Evolutionary conservation across 2,888 invertebrate species (phyloP).

Genomic region (Boloria selene): DNA sequence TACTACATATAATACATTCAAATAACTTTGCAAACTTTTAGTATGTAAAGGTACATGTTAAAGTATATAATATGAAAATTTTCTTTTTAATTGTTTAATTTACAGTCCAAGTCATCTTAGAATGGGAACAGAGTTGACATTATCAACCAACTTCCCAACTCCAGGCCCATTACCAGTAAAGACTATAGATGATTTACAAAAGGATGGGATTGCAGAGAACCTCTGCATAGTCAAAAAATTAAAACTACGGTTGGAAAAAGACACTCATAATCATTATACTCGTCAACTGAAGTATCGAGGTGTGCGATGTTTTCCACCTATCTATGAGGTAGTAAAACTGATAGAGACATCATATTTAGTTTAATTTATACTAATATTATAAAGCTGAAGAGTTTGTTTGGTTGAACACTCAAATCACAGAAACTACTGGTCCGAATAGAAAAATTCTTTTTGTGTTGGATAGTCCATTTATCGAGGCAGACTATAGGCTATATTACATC

Average conservation of each 20-base stretch:
- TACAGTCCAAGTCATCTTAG: constrained; percentile 59
- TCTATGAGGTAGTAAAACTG: constrained; percentile 31
- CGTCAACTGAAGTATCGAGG: constrained; percentile 66
- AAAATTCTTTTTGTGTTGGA: too few relatives aligned
- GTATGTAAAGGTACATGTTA: neutral
- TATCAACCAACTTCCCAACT: constrained; percentile 50
- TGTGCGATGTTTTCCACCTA: constrained; percentile 45
- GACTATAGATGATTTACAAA: constrained; percentile 27
- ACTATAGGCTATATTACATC: too few relatives aligned
- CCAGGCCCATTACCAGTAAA: constrained; percentile 45
- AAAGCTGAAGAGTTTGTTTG: too few relatives aligned
- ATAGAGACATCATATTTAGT: too few relatives aligned
- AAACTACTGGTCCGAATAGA: too few relatives aligned
- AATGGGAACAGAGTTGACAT: constrained; percentile 57
- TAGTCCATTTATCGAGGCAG: too few relatives aligned
- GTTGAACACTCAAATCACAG: too few relatives aligned
- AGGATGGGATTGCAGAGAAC: constrained; percentile 37
- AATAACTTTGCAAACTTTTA: neutral
- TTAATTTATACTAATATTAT: too few relatives aligned
- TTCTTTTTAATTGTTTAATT: constrained; percentile 26
- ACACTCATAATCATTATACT: constrained; percentile 47
- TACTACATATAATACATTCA: too few relatives aligned
- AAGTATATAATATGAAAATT: too few relatives aligned
- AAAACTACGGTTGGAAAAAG: constrained; percentile 48
- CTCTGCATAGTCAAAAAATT: constrained; percentile 55